Conservation (phyloP, 92 coral and sea anemone genomes). For the Bergia puertoricense region DNA sequence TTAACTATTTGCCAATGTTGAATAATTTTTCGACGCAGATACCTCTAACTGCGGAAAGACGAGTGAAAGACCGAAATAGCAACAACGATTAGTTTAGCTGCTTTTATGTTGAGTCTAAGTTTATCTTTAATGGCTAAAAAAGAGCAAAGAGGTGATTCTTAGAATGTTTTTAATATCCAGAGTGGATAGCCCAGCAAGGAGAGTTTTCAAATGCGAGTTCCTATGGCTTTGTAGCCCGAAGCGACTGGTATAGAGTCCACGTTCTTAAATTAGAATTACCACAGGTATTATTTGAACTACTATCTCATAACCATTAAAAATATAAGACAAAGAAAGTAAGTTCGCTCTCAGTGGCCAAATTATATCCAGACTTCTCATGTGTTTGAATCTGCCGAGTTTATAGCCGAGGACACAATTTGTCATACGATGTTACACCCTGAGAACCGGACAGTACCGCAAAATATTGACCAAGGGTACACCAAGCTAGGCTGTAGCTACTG, state of each 20-base stretch:
- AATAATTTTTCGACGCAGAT: neutral
- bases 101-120: neutral
- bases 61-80: neutral
- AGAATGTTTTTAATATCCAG: slow-evolving; percentile 19
- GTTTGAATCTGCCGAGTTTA: neutral
- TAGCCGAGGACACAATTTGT: neutral
- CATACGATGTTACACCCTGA: neutral
- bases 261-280: slow-evolving; percentile 28
- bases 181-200: slow-evolving; percentile 4
- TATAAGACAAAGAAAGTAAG: slow-evolving; percentile 2
- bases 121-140: neutral
- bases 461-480: neutral
- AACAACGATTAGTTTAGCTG: neutral
- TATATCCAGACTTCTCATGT: neutral
- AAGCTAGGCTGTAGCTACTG: neutral
- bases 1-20: slow-evolving; percentile 11
- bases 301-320: slow-evolving; percentile 5
- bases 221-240: slow-evolving; percentile 26
- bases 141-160: neutral
- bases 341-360: neutral
- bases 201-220: slow-evolving; percentile 8
- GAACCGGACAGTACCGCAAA: neutral
- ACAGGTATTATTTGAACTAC: slow-evolving; percentile 4
- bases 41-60: neutral
- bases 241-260: slow-evolving; percentile 7